phyloP scores from a whole-genome alignment of 2,888 invertebrate species.

The Orchesella flavescens region DNA sequence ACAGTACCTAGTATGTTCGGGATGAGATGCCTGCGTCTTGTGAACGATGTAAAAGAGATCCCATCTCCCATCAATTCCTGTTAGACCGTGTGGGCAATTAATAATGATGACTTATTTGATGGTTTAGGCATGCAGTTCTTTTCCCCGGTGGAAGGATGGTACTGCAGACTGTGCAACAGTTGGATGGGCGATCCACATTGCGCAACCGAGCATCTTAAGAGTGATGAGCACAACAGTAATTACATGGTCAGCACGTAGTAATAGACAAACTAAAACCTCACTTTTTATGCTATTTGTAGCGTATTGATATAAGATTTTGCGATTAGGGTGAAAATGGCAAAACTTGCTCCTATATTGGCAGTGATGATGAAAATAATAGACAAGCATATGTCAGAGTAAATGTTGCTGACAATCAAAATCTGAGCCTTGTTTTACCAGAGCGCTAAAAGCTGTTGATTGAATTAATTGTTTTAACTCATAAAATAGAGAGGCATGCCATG shows the following conservation, averaged over 20 bases:
- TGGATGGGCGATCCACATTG: conserved; percentile 93
- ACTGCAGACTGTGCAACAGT: conserved; percentile 88
- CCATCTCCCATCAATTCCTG: conserved; percentile 51
- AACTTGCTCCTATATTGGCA: conserved; percentile 51
- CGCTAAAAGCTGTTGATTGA: conserved; percentile 47
- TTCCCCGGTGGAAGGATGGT: conserved; percentile 90
- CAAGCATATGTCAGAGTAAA: conserved; percentile 62
- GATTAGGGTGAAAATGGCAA: conserved; percentile 56
- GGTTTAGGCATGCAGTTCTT: conserved; percentile 87
- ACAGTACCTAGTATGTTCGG: conserved; percentile 64
- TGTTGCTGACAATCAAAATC: conserved; percentile 50
- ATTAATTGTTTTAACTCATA: conserved; percentile 43
- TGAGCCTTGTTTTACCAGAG: conserved; percentile 39
- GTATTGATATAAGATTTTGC: conserved; percentile 53
- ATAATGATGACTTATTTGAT: conserved; percentile 16
- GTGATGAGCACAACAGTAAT: conserved; percentile 84
- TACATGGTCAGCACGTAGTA: conserved; percentile 80
- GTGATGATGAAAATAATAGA: conserved; percentile 59
- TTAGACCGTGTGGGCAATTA: not conserved
- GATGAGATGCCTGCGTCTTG: conserved; percentile 61
- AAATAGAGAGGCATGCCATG: conserved; percentile 42
- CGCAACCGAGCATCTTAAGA: conserved; percentile 89
- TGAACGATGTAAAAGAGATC: conserved; percentile 61
- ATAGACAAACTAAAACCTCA: conserved; percentile 18
- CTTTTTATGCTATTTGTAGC: conserved; percentile 36